These are phyloP conservation scores for Botia kubotai DNA, from an alignment of 2,797 vertebrate genomes.

Conservation along the genomic window DNA sequence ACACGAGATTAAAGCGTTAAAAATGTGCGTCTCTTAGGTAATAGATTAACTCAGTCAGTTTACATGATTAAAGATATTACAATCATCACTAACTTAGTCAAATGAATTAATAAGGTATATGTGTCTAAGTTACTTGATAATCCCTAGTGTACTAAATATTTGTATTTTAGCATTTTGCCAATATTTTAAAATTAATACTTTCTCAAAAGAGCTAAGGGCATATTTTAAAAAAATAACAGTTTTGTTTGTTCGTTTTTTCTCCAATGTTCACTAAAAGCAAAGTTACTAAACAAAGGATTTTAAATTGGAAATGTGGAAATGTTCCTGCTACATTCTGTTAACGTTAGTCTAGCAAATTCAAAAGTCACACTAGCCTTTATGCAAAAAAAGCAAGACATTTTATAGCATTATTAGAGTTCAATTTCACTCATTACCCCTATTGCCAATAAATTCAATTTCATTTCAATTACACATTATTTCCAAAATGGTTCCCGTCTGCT, in stretches of 20 bases:
- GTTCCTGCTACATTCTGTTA: not conserved
- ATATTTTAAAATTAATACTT: not conserved
- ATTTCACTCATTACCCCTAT: conserved; percentile 52
- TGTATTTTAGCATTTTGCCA: not conserved
- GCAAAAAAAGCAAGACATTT: conserved; percentile 41
- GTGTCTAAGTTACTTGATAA: not conserved
- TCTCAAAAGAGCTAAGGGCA: not conserved
- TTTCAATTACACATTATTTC: conserved; percentile 68
- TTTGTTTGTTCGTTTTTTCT: too few relatives aligned
- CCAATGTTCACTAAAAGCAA: too few relatives aligned
- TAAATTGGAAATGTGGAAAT: too few relatives aligned
- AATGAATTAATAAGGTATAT: too few relatives aligned
- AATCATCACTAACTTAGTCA: too few relatives aligned
- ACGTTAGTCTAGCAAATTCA: not conserved
- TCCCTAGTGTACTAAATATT: not conserved
- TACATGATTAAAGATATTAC: too few relatives aligned
- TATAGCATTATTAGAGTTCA: conserved; percentile 15
- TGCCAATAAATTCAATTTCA: conserved; percentile 58
- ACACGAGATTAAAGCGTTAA: too few relatives aligned
- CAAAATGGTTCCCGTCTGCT: conserved; percentile 65
- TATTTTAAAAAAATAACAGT: not conserved
- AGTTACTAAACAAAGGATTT: too few relatives aligned
- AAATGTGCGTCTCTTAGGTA: too few relatives aligned
- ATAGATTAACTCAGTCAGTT: too few relatives aligned
- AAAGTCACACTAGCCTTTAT: not conserved